Conservation (phyloP, 2,888 invertebrate species). For the Neoaliturus tenellus region DNA sequence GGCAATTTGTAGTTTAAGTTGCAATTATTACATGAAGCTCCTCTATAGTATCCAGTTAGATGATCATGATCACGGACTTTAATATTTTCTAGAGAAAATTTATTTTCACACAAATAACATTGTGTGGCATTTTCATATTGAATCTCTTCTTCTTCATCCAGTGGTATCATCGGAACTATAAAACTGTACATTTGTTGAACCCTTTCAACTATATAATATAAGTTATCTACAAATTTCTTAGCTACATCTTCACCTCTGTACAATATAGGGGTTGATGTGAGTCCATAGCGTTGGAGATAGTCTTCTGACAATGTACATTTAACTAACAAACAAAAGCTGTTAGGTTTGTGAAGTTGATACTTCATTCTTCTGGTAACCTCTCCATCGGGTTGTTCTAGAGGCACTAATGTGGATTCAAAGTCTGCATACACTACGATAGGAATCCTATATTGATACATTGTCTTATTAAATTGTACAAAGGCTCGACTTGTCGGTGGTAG, state of each 20-base stretch:
- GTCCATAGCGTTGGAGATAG: background rate
- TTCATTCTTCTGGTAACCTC: background rate
- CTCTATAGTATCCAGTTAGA: too few species aligned
- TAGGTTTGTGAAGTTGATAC: conserved; percentile 6
- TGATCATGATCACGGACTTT: too few species aligned
- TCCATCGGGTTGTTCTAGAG: background rate
- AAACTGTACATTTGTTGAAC: conserved; percentile 11
- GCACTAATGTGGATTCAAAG: conserved; percentile 13
- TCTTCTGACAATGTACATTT: conserved; percentile 20
- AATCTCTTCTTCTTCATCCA: too few species aligned
- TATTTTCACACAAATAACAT: too few species aligned
- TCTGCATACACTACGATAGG: conserved; percentile 24
- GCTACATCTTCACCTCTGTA: conserved; percentile 45
- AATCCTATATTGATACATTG: background rate
- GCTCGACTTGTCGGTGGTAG: background rate
- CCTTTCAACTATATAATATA: conserved; percentile 8
- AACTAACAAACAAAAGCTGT: conserved; percentile 20
- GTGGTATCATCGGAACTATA: conserved; percentile 26
- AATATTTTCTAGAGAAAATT: too few species aligned
- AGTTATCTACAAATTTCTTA: conserved; percentile 8
- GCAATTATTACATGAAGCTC: conserved; percentile 2
- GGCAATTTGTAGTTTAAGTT: conserved; percentile 44
- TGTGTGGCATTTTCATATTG: too few species aligned
- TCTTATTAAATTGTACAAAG: background rate
- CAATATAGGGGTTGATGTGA: background rate